phyloP scores from a whole-genome alignment of 2,888 invertebrate species.

The Dryomyza anilis region DNA sequence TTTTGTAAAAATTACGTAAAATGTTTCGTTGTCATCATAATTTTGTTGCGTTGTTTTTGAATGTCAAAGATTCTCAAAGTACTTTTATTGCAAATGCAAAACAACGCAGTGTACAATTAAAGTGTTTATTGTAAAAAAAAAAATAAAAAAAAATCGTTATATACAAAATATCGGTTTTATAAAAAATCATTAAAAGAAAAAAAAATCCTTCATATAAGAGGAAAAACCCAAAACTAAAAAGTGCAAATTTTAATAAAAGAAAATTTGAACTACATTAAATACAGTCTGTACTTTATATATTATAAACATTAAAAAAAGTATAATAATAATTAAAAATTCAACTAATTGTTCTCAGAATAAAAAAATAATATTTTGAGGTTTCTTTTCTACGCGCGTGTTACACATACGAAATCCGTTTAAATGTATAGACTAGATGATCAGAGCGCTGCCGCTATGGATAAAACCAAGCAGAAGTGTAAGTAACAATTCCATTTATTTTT shows the following conservation, averaged over 20 bases:
- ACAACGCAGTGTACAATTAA: neutral
- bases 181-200: conserved; percentile 12
- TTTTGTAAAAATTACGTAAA: conserved; percentile 34
- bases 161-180: no score
- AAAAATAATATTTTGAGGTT: no score
- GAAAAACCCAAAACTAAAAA: conserved; percentile 1
- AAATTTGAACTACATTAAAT: no score
- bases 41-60: conserved; percentile 45
- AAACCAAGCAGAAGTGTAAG: conserved; percentile 60
- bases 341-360: neutral
- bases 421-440: conserved; percentile 60
- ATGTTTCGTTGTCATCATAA: conserved; percentile 45
- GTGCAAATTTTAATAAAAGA: no score
- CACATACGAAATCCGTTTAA: conserved; percentile 37
- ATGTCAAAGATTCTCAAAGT: conserved; percentile 44
- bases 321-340: neutral
- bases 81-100: conserved; percentile 34
- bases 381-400: conserved; percentile 6
- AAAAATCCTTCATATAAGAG: neutral
- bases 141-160: neutral
- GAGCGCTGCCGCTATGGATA: conserved; percentile 59
- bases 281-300: neutral
- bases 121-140: neutral
- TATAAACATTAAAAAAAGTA: neutral
- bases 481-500: no score